Conservation (phyloP, 2,888 invertebrate genomes). For the Cheilosia grossa region DNA sequence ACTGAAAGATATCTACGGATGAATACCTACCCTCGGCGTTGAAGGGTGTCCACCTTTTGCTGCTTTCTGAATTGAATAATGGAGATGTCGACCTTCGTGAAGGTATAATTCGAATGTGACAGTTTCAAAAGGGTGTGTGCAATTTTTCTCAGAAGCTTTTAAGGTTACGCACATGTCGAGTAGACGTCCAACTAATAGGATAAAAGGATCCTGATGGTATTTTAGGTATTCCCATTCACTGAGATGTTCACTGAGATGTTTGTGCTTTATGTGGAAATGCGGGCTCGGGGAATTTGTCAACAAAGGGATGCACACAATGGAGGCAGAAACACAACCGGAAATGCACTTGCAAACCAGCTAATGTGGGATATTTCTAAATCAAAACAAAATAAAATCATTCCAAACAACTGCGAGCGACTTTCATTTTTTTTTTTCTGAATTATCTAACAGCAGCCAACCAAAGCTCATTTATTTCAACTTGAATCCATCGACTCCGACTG, state of each 20-base stretch:
- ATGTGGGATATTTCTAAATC: no score
- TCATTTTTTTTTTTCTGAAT: no score
- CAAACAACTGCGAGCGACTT: no score
- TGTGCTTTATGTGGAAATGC: neutral
- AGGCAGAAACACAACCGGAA: no score
- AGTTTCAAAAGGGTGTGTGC: neutral
- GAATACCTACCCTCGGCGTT: neutral
- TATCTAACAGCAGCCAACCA: no score
- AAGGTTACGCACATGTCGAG: no score
- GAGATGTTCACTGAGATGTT: neutral
- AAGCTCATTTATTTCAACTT: neutral
- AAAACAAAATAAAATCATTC: no score
- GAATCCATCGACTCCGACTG: neutral
- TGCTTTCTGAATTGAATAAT: neutral
- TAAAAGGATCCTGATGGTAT: neutral
- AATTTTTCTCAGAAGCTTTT: neutral
- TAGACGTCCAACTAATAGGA: neutral
- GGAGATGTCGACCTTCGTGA: conserved; percentile 13
- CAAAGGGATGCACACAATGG: neutral
- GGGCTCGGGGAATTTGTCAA: neutral
- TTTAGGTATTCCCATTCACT: neutral
- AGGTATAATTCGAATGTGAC: neutral
- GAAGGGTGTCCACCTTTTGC: neutral
- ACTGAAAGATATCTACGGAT: conserved; percentile 2
- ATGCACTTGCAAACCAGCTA: no score